Conservation (phyloP, 2,888 invertebrate genomes). For the Conchocele bisecta region DNA sequence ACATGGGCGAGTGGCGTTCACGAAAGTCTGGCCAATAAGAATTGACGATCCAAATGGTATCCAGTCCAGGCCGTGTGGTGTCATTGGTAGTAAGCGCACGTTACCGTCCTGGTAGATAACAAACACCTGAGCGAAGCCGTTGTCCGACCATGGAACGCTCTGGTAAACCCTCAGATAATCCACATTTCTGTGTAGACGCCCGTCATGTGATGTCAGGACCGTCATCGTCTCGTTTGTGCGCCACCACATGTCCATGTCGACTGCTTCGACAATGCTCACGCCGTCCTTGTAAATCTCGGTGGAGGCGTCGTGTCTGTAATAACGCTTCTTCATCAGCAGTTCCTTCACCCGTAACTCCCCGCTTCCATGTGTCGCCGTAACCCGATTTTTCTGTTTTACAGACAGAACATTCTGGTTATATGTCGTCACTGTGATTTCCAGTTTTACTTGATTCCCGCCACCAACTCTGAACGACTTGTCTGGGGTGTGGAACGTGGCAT, state of each 20-base stretch:
- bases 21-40: conserved; percentile 63
- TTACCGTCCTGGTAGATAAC: conserved; percentile 72
- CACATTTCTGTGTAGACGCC: conserved; percentile 30
- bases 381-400: too few relatives aligned
- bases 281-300: conserved; percentile 50
- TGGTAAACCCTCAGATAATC: conserved; percentile 62
- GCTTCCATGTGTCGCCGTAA: too few relatives aligned
- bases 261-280: conserved; percentile 57
- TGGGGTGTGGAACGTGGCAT: too few relatives aligned
- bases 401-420: too few relatives aligned
- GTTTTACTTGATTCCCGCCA: too few relatives aligned
- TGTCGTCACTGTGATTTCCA: neutral
- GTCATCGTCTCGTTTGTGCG: conserved; percentile 65
- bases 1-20: conserved; percentile 43
- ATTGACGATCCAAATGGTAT: conserved; percentile 72
- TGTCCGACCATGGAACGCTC: conserved; percentile 59
- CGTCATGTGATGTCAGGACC: conserved; percentile 40
- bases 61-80: conserved; percentile 69
- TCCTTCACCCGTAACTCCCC: conserved; percentile 38
- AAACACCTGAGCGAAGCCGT: conserved; percentile 63
- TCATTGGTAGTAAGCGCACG: conserved; percentile 60
- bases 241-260: conserved; percentile 69
- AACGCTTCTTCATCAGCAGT: conserved; percentile 54
- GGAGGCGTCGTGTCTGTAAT: conserved; percentile 43
- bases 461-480: too few relatives aligned